Evolutionary conservation across 2,797 vertebrate genomes (phyloP), one percentile per base, ranked within the genome.

Genomic region (Alectoris magna): DNA sequence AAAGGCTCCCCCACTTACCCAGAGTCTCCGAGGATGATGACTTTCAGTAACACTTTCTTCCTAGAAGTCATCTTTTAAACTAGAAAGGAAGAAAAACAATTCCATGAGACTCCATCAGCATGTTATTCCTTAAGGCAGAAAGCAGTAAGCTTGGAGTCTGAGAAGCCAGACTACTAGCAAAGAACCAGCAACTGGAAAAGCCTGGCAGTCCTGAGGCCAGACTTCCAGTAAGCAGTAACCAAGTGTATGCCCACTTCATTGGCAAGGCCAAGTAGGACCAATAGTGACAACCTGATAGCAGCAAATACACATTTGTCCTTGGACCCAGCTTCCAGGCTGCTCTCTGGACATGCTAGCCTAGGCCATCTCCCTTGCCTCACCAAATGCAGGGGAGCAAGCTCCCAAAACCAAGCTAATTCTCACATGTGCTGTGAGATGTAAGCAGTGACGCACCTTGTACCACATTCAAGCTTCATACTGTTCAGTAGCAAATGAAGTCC

Each of bases 11-110:
- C 64, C 75, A 98, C 99, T 98, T 97, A 99, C 99, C 99, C 99
- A 9, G 99, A 99, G 93, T 99, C 99, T 97, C 99, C 99, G 21
- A 99, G 98, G 97, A 99, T 99, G 98, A 99, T 99, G 93, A 99
- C 99, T 98, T 99, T 99, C 95, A 99, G 98, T 95, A 99, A 98
- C 91, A 99, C 99, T 99, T 99, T 99, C 99, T 99, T 99, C 98
- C 99, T 99, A 97, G 99, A 99, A 44, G 99, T 99, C 99, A 99
- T 99, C 97, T 97, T 99, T 98, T 97, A 97, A 98, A 97, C 98
- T 98, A 83, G 62, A 95, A 96, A 90, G 71, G 39, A 93, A 77
- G 76, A 80, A 6, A 48, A 94, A 60, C 51, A 95, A 69, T 34
- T 9, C 29, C 53, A 73, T 90, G 67, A 95, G 74, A 86, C 68